phyloP scores from a whole-genome alignment of 2,888 invertebrate genomes.

The Tromatobia lineatoria region DNA sequence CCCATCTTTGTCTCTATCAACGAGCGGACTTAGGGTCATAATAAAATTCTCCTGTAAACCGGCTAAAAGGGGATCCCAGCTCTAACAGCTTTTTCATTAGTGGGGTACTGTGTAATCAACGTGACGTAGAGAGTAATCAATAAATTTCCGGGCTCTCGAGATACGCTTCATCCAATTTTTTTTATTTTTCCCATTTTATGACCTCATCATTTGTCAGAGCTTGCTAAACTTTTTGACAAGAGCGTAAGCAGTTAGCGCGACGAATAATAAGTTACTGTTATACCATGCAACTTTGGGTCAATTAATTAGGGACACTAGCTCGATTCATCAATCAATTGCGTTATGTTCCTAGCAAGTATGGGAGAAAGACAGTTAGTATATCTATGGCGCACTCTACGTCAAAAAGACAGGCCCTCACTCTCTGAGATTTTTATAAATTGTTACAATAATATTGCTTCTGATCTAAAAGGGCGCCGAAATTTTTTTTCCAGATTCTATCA shows the following conservation, averaged over 20 bases:
- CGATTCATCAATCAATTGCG: conserved; percentile 47
- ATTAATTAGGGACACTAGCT: conserved; percentile 46
- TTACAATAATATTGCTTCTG: too few species aligned
- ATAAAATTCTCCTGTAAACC: conserved; percentile 58
- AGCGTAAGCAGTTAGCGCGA: conserved; percentile 14
- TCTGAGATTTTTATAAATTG: too few species aligned
- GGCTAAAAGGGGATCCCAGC: conserved; percentile 40
- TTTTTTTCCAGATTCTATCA: too few species aligned
- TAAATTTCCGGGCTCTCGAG: conserved; percentile 45
- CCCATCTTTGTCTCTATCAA: conserved; percentile 65
- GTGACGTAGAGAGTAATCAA: conserved; percentile 36
- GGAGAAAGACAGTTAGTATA: background rate
- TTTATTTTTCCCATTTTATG: conserved; percentile 24
- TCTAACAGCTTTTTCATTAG: conserved; percentile 67
- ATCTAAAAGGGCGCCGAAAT: too few species aligned
- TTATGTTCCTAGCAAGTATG: conserved; percentile 12
- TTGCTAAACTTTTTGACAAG: conserved; percentile 33
- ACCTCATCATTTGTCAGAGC: conserved; percentile 14
- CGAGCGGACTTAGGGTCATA: conserved; percentile 48
- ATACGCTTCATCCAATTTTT: background rate
- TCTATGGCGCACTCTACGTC: too few species aligned
- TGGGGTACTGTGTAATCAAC: conserved; percentile 44
- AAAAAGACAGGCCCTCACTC: too few species aligned
- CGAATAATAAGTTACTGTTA: conserved; percentile 16
- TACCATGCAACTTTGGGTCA: conserved; percentile 16